Evolutionary conservation across 2,888 invertebrate species (phyloP).

Genomic region (Anagyrus pseudococci): DNA sequence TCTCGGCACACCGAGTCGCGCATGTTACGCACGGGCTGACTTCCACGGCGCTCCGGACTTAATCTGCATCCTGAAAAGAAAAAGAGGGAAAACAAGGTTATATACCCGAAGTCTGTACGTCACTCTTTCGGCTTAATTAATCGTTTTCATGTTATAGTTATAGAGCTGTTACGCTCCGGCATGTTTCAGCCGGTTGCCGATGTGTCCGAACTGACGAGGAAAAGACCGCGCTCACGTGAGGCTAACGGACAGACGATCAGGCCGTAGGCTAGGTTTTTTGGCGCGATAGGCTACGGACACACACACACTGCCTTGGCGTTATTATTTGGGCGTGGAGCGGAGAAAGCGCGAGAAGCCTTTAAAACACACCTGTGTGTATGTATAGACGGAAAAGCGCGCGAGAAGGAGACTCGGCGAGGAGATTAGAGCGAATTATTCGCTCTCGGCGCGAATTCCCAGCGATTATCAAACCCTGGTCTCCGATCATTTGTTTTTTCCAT

Average conservation of each 20-base stretch:
- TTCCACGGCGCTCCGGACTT: neutral
- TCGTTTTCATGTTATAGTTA: no score
- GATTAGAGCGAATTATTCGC: neutral
- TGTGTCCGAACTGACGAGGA: no score
- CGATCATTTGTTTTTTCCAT: no score
- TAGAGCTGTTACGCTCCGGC: no score
- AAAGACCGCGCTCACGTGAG: no score
- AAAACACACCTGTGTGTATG: neutral
- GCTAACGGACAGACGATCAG: no score
- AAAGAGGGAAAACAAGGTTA: no score
- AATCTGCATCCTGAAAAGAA: slow-evolving; percentile 24
- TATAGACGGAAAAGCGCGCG: slow-evolving; percentile 2
- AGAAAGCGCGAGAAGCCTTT: slow-evolving; percentile 26
- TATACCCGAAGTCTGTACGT: no score
- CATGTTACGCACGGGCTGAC: slow-evolving; percentile 33
- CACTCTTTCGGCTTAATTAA: no score
- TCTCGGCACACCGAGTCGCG: slow-evolving; percentile 21
- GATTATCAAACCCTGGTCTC: no score
- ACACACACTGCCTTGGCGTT: neutral
- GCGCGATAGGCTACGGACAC: slow-evolving; percentile 8
- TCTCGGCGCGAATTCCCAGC: neutral
- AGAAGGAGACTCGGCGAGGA: slow-evolving; percentile 4
- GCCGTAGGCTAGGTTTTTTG: no score
- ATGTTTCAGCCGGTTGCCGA: no score
- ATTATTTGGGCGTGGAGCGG: slow-evolving; percentile 24